Evolutionary conservation across 2,113 vertebrate species (phyloP).

Genomic region (Chlamydotis undulata): DNA sequence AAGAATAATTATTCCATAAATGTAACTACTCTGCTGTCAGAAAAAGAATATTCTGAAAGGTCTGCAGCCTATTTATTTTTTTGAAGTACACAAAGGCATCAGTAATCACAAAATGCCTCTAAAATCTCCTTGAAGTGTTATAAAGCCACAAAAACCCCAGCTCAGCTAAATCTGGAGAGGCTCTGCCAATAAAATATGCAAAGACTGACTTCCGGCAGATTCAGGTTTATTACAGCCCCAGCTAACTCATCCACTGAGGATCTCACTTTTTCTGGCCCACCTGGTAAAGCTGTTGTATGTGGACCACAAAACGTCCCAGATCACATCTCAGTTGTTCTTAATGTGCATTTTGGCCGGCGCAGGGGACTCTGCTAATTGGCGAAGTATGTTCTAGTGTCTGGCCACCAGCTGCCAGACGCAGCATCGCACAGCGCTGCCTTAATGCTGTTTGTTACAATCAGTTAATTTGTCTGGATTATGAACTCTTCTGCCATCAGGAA

Average conservation of each 20-base stretch:
- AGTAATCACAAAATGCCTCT: constrained; percentile 21
- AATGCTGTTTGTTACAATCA: constrained; percentile 37
- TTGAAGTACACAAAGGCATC: not conserved
- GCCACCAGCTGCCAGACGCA: constrained; percentile 58
- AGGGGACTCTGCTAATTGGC: constrained; percentile 23
- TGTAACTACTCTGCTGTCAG: not conserved
- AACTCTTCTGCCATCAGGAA: constrained; percentile 42
- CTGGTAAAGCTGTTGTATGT: constrained; percentile 38
- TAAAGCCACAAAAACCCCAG: not conserved
- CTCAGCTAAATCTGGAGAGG: constrained; percentile 23
- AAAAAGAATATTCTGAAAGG: not conserved
- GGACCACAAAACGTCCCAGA: constrained; percentile 14
- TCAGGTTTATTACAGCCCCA: constrained; percentile 19
- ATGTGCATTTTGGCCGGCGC: constrained; percentile 1
- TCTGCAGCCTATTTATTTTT: not conserved
- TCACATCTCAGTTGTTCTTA: constrained; percentile 42
- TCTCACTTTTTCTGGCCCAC: constrained; percentile 49
- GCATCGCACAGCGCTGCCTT: not conserved
- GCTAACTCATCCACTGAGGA: constrained; percentile 29
- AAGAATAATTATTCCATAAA: not conserved
- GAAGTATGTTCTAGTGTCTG: constrained; percentile 59
- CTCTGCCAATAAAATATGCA: constrained; percentile 22
- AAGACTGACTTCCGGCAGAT: constrained; percentile 13
- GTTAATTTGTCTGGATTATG: constrained; percentile 52
- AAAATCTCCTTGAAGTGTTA: constrained; percentile 44